Percentiles rank a stretch among this genome's conserved stretches.
Evolutionary conservation across 2,113 vertebrate species (phyloP).

Genomic region (Phalacrocorax pelagicus): DNA sequence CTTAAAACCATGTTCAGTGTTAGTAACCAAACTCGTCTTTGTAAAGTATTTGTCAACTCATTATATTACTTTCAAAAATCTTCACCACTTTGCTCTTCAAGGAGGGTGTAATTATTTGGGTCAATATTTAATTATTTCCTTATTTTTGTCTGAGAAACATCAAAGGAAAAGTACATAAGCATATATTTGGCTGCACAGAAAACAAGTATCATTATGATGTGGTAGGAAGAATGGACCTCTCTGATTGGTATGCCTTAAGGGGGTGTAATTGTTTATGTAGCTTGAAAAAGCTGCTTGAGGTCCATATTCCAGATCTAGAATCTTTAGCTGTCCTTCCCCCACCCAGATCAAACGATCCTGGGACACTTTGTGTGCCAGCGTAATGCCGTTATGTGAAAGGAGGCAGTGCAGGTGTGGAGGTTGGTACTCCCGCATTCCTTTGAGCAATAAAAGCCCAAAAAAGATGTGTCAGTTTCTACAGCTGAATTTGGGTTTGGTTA

Average conservation of each 20-base stretch:
- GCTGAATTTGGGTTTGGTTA: neutral
- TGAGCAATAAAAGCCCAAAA: neutral
- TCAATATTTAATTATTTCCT: slow-evolving; percentile 7
- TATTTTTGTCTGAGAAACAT: neutral
- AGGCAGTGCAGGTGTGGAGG: neutral
- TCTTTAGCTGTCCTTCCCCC: neutral
- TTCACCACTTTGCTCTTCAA: neutral
- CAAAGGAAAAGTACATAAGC: neutral
- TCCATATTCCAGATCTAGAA: neutral
- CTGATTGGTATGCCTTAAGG: neutral
- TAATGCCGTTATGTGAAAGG: neutral
- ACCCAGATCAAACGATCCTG: neutral
- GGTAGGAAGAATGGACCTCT: neutral
- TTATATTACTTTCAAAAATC: neutral
- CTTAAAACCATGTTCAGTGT: neutral
- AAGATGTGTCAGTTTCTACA: neutral
- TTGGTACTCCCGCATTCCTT: neutral
- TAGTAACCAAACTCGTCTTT: neutral
- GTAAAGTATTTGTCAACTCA: neutral
- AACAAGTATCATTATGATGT: neutral
- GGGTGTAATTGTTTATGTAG: neutral
- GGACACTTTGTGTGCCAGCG: neutral
- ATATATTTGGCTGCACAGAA: neutral
- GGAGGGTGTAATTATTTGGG: neutral
- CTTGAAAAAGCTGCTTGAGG: neutral